Percentiles rank a stretch among this genome's conserved stretches.
phyloP scores from a whole-genome alignment of 2,797 vertebrate species.

The Argyrosomus regius region DNA sequence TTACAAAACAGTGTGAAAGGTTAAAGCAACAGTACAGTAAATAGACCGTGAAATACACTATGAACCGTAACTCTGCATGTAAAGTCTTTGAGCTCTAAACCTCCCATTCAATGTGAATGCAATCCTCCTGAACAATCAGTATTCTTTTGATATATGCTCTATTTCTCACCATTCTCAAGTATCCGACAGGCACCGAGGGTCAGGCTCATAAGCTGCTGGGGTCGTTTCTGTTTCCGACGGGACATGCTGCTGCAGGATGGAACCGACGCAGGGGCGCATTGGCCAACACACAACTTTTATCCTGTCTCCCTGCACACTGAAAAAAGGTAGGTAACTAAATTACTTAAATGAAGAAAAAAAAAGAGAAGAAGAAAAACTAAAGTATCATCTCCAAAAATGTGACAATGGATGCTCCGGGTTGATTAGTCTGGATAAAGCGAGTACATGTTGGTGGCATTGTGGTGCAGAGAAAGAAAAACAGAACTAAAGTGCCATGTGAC shows the following conservation, averaged over 20 bases:
- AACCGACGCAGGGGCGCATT: slow-evolving; percentile 67
- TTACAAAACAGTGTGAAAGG: background rate
- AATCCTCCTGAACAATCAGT: slow-evolving; percentile 9
- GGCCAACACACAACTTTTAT: slow-evolving; percentile 74
- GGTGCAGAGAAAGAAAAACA: slow-evolving; percentile 52
- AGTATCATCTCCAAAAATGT: slow-evolving; percentile 46
- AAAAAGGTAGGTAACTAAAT: slow-evolving; percentile 73
- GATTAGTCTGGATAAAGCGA: slow-evolving; percentile 36
- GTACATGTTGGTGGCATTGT: slow-evolving; percentile 66
- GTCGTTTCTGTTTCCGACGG: slow-evolving; percentile 87
- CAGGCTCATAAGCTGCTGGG: slow-evolving; percentile 84
- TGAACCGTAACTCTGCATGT: slow-evolving; percentile 4
- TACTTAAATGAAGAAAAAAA: slow-evolving; percentile 32
- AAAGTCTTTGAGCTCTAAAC: background rate
- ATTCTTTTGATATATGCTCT: slow-evolving; percentile 44
- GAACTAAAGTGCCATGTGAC: slow-evolving; percentile 72
- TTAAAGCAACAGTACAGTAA: background rate
- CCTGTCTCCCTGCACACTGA: slow-evolving; percentile 73
- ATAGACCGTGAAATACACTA: background rate
- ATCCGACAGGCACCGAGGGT: slow-evolving; percentile 78
- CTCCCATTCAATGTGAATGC: slow-evolving; percentile 14
- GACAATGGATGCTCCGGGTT: slow-evolving; percentile 37
- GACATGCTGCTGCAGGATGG: slow-evolving; percentile 81
- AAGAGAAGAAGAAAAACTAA: slow-evolving; percentile 29
- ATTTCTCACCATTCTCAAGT: slow-evolving; percentile 84